Evolutionary conservation across 2,797 vertebrate genomes (phyloP), one percentile per base, ranked within the genome.

Genomic region (Pipistrellus nathusii): DNA sequence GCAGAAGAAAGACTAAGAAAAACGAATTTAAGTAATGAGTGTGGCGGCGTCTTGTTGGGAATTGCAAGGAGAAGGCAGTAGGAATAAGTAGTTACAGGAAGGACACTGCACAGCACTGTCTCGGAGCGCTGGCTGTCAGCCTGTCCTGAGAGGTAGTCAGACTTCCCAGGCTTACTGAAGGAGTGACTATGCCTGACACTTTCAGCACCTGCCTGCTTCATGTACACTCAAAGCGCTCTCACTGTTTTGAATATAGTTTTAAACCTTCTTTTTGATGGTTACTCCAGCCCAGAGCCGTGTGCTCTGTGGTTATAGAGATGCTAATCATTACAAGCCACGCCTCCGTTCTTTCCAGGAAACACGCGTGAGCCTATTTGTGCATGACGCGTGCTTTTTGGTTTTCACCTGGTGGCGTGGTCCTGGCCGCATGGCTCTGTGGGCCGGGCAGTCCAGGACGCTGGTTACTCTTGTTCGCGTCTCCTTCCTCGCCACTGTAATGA

Each of bases 221-320:
- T 46, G 71, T 48, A 25, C 5, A 30, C 3, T 44, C 59, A n/a
- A 25, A 51, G 13, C 38, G 51, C 17, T 76, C 23, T 55, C n/a
- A 71, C 38, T 66, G 48, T 73, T 77, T 35, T 96, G 14, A 76
- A 75, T 68, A 21, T 7, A 80, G 51, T 83, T 92, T 48, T 27
- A 0, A 83, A 12, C 55, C 62, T 80, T 18, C 44, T 87, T 64
- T 2, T 2, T 30, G 3, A 27, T 48, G 68, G 21, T 81, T 75
- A 55, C 53, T 73, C 89, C 78, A 78, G 59, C 64, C 32, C 80
- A 81, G 69, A 59, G 20, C 21, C 35, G 8, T 25, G 44, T 41
- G 69, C 32, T 59, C 38, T 82, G 27, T 89, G 72, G 66, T 30
- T 44, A 8, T 21, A 6, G 64, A 27, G 48, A 32, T 87, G 48